These are phyloP conservation scores for Leptosomus discolor DNA, from an alignment of 2,113 vertebrate genomes.

Conservation along the genomic window DNA sequence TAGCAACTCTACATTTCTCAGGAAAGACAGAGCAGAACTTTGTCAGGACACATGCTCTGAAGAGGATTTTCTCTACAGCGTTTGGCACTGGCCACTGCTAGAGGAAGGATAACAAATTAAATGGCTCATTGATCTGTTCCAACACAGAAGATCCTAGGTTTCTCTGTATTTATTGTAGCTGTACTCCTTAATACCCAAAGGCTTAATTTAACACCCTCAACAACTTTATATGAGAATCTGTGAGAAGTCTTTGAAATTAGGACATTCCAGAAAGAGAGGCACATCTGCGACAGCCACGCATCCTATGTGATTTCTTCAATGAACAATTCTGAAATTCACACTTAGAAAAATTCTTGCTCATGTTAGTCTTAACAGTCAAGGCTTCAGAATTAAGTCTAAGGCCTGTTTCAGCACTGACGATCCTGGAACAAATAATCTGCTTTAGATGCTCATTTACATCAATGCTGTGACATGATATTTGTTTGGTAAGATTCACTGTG, in stretches of 20 bases:
- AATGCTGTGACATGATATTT: not conserved
- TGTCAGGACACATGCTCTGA: not conserved
- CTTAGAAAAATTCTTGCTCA: not conserved
- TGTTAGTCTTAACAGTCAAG: not conserved
- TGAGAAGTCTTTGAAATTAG: not conserved
- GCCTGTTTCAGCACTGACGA: not conserved
- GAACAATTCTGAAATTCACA: not conserved
- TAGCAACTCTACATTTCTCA: not conserved
- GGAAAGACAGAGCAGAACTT: not conserved
- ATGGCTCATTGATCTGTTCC: conserved; percentile 1
- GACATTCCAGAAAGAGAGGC: not conserved
- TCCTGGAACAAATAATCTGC: not conserved
- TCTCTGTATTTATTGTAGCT: not conserved
- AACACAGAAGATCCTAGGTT: not conserved
- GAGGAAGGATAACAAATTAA: conserved; percentile 21
- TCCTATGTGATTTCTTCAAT: not conserved
- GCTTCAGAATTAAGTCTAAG: not conserved
- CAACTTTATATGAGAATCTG: not conserved
- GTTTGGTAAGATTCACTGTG: not conserved
- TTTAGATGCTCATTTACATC: not conserved
- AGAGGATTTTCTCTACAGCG: not conserved
- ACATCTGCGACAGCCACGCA: not conserved
- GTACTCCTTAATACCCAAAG: not conserved
- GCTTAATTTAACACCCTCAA: not conserved
- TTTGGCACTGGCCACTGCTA: not conserved